Evolutionary conservation across 2,113 vertebrate genomes (phyloP), one percentile per base, ranked within the genome.

Genomic region (Nothocercus nigrocapillus): DNA sequence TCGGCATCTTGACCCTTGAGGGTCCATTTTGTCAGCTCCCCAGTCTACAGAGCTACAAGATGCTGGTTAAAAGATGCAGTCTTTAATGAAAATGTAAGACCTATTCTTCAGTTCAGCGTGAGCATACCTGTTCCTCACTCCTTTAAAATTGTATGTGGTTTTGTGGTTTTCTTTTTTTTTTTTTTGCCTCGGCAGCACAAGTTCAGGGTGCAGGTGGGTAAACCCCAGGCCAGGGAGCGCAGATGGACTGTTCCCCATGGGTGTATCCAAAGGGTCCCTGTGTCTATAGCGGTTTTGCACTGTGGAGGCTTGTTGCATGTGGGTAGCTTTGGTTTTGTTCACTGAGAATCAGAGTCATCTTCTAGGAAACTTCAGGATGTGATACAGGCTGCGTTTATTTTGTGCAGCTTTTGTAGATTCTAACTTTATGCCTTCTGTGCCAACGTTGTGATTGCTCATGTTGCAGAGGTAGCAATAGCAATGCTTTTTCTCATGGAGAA

Each of bases 11-110:
- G 32, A 42, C 25, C 49, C 67, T 92, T 34, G 36, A 5, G 66
- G 5, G 11, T 53, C 38, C 11, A 0, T 66, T 85, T 69, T 42
- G 45, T 76, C 72, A 63, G n/a, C 80, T 58, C 44, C 34, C 36
- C 21, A 5, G 1, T 17, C 2, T 15, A 0, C 0, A 40, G 62
- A 7, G 59, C 63, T 67, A 63, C 42, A 5, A 81, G 22, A 8
- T 54, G 3, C 3, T 70, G 53, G 25, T 82, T 82, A 63, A 63
- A 68, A 68, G 20, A 79, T 30, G 7, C 0, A 8, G 54, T 36
- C 86, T 85, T 68, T 77, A 62, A 38, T 30, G 20, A 70, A 76
- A 78, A 16, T 27, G 32, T 15, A 75, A 47, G 42, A 40, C 40
- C 4, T 0, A 1, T 84, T 88, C 85, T 36, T 54, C 67, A 34